Percentiles rank a stretch among this genome's conserved stretches.
These are phyloP conservation scores for Myotis myotis DNA, from an alignment of 2,797 vertebrate species.

Conservation along the genomic window DNA sequence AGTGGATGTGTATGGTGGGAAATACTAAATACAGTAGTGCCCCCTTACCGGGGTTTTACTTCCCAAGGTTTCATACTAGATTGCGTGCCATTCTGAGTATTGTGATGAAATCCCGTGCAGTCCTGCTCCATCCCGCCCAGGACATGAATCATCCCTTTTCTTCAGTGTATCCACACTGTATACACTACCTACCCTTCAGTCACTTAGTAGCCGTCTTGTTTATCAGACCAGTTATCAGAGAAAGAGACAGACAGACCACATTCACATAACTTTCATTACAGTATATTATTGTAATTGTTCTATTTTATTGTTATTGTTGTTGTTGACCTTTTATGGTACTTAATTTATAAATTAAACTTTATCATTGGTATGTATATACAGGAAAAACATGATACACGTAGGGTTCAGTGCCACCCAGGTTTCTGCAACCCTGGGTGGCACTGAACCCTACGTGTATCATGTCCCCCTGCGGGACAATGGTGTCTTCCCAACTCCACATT, in stretches of 20 bases:
- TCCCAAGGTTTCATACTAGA: neutral
- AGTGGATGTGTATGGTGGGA: neutral
- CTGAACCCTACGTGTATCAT: too few relatives aligned
- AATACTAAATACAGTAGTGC: neutral
- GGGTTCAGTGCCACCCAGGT: neutral
- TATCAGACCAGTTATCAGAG: neutral
- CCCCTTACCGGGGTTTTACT: neutral
- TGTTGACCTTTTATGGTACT: neutral
- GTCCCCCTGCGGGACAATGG: neutral
- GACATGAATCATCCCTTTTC: neutral
- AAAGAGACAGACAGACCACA: neutral
- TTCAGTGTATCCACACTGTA: neutral
- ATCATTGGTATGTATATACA: neutral
- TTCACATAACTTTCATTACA: neutral
- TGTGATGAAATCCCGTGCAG: neutral
- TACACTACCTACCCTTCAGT: neutral
- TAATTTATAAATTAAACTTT: neutral
- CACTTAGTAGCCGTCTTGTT: neutral
- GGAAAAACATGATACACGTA: neutral
- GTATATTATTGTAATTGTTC: neutral
- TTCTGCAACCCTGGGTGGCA: too few relatives aligned
- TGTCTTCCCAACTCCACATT: neutral
- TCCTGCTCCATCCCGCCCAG: neutral
- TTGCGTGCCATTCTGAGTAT: neutral
- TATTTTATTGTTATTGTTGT: neutral